Conservation (phyloP, 1,140 invertebrate genomes). For the Bombus polaris region DNA sequence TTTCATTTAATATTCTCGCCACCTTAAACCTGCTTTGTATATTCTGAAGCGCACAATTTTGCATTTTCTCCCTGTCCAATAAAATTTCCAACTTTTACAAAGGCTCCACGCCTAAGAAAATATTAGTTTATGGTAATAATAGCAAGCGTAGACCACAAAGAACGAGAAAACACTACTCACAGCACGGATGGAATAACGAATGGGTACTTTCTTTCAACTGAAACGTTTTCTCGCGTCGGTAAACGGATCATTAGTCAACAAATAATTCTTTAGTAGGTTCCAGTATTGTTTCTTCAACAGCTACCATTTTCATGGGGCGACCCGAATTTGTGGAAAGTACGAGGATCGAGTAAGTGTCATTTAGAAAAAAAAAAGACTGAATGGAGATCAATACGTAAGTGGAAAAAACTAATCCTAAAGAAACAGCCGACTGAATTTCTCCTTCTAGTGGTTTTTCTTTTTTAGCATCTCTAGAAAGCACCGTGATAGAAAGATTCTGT, state of each 20-base stretch:
- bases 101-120: neutral
- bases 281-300: neutral
- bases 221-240: neutral
- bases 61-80: neutral
- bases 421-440: conserved; percentile 6
- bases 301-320: conserved; percentile 1
- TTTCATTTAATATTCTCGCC: too few species aligned
- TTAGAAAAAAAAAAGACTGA: neutral
- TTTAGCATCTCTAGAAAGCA: conserved; percentile 24
- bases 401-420: neutral
- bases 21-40: too few species aligned
- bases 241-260: conserved; percentile 12
- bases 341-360: neutral
- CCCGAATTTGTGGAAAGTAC: conserved; percentile 31
- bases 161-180: neutral
- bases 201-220: conserved; percentile 12
- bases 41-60: too few species aligned
- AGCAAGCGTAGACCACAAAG: neutral
- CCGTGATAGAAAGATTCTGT: neutral
- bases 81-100: neutral
- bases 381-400: neutral
- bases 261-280: neutral
- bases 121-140: neutral
- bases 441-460: conserved; percentile 2
- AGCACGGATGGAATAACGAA: neutral